Base-by-base conservation (phyloP, 1,140 invertebrate species). In the Drosophila tsacasi region DNA sequence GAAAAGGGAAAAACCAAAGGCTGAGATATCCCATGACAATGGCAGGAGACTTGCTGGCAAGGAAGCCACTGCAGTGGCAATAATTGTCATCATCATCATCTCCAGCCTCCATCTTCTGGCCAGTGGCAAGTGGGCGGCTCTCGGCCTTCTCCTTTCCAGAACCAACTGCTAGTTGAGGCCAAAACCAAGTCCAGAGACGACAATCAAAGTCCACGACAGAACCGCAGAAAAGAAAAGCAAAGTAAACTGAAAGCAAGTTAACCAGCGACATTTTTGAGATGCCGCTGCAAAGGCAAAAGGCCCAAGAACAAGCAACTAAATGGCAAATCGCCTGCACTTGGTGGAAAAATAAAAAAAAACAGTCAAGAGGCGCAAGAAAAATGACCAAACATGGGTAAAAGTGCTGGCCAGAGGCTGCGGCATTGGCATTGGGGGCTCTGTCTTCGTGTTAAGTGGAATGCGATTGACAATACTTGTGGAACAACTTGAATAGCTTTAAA, bases 251-350 rank as follows among this genome's bases (percentile, higher is more conserved):
- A 89, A 90, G 84, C 84, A 89, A 89, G 84, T 89, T 90, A 89
- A 84, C 84, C 85, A 84, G 84, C 84, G 81, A 89, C 84, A 89
- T 89, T 89, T 89, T 89, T 90, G 65, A 89, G 78, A 89, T 89
- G 85, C 84, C 84, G 74, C 69, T 65, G 52, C 74, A 64, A 68
- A 71, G 49, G 83, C 50, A 71, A 84, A 73, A 79, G 66, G 65
- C 66, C 66, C 47, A 54, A 68, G 67, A 79, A 79, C 67, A 79
- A 79, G 76, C 76, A 63, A 79, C 76, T 79, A 79, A 79, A 79
- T 72, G 76, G 76, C 76, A 79, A 79, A 71, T 59, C 37, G 63
- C 27, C 52, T 35, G 39, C 40, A 52, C 65, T 49, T 46, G 54
- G 25, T 17, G 21, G 15, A 39, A 39, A 55, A 54, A 35, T 21